Conservation (phyloP, 2,888 invertebrate genomes). For the Nomada goodeniana region DNA sequence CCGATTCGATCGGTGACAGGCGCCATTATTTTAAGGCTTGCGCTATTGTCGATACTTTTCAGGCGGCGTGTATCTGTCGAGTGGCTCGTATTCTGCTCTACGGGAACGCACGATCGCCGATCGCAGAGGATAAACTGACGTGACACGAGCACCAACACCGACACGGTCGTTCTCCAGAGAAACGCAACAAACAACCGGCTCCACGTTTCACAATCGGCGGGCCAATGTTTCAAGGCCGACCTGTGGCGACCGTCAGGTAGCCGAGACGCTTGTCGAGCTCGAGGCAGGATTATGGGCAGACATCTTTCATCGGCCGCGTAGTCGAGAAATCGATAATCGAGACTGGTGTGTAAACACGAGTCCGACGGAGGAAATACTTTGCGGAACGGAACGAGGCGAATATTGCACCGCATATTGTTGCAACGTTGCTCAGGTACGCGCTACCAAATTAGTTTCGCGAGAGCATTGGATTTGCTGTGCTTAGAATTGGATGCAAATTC, state of each 20-base stretch:
- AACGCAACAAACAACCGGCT: constrained; percentile 42
- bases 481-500: too few species aligned
- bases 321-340: not conserved
- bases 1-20: constrained; percentile 16
- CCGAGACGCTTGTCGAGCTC: constrained; percentile 41
- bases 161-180: constrained; percentile 30
- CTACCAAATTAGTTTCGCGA: too few species aligned
- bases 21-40: constrained; percentile 28
- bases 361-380: not conserved
- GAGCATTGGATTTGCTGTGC: too few species aligned
- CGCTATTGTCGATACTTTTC: constrained; percentile 18
- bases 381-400: not conserved
- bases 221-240: constrained; percentile 43
- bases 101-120: constrained; percentile 44
- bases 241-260: constrained; percentile 12
- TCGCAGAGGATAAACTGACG: constrained; percentile 40
- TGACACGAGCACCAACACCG: constrained; percentile 31
- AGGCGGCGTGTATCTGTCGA: not conserved
- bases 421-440: too few species aligned
- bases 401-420: not conserved
- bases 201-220: constrained; percentile 42
- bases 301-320: constrained; percentile 2
- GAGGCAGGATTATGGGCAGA: constrained; percentile 21
- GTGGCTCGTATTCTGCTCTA: constrained; percentile 1
- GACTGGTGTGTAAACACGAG: not conserved